These are phyloP conservation scores for Cybosia mesomella DNA, from an alignment of 2,888 invertebrate species.

Conservation along the genomic window DNA sequence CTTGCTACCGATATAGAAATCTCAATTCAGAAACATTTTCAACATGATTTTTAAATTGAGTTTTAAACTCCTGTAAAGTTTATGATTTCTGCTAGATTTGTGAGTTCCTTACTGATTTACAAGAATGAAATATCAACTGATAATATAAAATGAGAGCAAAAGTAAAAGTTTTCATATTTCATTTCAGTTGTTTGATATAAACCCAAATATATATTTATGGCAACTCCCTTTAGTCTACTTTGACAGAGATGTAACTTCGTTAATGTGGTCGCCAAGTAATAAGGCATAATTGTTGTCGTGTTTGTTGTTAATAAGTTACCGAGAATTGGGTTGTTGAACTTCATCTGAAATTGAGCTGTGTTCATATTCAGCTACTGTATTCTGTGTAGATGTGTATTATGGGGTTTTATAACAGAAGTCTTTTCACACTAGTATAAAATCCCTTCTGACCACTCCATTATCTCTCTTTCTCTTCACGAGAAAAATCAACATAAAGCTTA, in stretches of 20 bases:
- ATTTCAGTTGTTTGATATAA: conserved; percentile 9
- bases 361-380: background rate
- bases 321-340: background rate
- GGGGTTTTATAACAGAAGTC: background rate
- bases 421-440: background rate
- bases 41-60: conserved; percentile 7
- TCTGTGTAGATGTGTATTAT: no score
- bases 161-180: conserved; percentile 9
- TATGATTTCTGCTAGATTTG: conserved; percentile 7
- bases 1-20: background rate
- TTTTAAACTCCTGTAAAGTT: conserved; percentile 4
- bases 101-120: conserved; percentile 3
- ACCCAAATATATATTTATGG: background rate
- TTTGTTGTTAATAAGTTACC: background rate
- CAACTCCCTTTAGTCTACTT: background rate
- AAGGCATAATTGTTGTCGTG: background rate
- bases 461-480: no score
- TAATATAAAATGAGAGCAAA: background rate
- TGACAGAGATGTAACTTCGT: background rate
- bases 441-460: background rate
- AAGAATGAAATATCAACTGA: background rate
- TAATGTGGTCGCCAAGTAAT: background rate
- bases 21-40: background rate
- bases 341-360: background rate
- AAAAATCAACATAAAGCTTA: no score